Percentiles rank a stretch among this genome's conserved stretches.
phyloP scores from a whole-genome alignment of 2,888 invertebrate species.

The Archips crataeganus region DNA sequence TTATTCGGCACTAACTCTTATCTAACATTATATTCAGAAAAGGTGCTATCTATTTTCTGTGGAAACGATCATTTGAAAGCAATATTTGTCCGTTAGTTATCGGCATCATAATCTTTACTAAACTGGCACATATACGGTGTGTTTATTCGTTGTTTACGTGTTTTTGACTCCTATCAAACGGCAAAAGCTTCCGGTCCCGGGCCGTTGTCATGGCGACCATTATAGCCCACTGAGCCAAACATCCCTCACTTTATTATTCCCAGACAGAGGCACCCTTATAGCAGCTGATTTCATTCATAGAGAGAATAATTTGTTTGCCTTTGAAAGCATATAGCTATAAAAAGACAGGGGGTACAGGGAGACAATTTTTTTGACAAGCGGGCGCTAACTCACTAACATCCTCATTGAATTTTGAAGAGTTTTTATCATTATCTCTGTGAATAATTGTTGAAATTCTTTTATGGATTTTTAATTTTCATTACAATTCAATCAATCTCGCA shows the following conservation, averaged over 20 bases:
- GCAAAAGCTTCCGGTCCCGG: conserved; percentile 61
- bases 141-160: conserved; percentile 29
- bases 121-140: neutral
- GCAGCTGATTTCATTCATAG: conserved; percentile 76
- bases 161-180: conserved; percentile 45
- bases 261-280: conserved; percentile 59
- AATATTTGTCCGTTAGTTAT: conserved; percentile 4
- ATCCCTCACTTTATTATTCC: conserved; percentile 65
- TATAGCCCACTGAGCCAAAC: conserved; percentile 55
- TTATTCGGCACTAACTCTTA: conserved; percentile 22
- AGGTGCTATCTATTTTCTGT: conserved; percentile 17
- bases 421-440: neutral
- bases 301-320: conserved; percentile 47
- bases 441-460: neutral
- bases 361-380: conserved; percentile 5
- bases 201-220: conserved; percentile 65
- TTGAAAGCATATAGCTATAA: conserved; percentile 31
- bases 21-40: conserved; percentile 4
- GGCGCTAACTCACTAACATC: neutral
- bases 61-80: neutral
- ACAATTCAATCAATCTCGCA: conserved; percentile 3
- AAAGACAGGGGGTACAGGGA: conserved; percentile 16
- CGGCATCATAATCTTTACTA: conserved; percentile 11
- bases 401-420: conserved; percentile 1
- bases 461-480: neutral